phyloP scores from a whole-genome alignment of 2,888 invertebrate species.

The Drosophila mimica region DNA sequence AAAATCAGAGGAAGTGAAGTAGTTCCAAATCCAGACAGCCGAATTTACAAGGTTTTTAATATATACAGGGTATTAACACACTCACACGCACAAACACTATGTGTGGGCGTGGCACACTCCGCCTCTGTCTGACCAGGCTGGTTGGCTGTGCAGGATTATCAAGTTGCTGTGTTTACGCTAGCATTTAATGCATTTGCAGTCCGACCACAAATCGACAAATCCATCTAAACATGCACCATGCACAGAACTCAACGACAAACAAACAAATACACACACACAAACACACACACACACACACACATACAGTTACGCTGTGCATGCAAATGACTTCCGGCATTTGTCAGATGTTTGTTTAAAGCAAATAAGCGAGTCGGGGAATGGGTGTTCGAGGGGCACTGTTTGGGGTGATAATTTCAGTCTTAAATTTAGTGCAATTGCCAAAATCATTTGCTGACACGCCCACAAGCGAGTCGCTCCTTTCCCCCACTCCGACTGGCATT shows the following conservation, averaged over 20 bases:
- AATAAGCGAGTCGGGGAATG: conserved; percentile 40
- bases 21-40: not conserved
- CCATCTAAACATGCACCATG: conserved; percentile 71
- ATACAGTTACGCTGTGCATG: conserved; percentile 38
- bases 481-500: not conserved
- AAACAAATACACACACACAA: conserved; percentile 15
- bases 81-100: conserved; percentile 3
- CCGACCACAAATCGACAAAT: conserved; percentile 79
- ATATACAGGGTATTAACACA: conserved; percentile 2
- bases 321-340: conserved; percentile 78
- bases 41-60: not conserved
- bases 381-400: not conserved
- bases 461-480: not conserved
- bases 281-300: conserved; percentile 7
- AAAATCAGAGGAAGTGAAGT: not conserved
- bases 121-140: conserved; percentile 27
- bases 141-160: conserved; percentile 38
- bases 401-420: conserved; percentile 25
- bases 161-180: conserved; percentile 68
- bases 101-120: conserved; percentile 57
- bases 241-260: conserved; percentile 26
- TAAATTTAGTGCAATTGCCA: conserved; percentile 62
- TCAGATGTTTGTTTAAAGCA: conserved; percentile 74
- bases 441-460: conserved; percentile 46
- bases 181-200: conserved; percentile 78